Conservation (phyloP, 2,113 vertebrate species). For the Toxostoma redivivum region DNA sequence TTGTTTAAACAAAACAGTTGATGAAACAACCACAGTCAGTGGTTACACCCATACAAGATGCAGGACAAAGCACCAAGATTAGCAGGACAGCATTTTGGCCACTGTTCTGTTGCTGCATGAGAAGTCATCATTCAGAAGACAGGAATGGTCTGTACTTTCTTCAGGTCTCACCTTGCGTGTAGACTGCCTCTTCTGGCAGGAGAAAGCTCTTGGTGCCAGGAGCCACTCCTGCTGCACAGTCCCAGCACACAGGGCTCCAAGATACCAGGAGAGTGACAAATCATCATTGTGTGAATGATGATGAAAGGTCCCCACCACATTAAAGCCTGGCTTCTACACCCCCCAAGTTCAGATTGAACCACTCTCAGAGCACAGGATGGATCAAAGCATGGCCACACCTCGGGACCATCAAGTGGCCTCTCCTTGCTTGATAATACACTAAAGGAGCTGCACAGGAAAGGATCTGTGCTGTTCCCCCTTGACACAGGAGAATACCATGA, state of each 20-base stretch:
- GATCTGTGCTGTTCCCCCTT: not conserved
- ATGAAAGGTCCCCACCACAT: not conserved
- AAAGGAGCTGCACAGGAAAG: not conserved
- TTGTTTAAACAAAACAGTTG: not conserved
- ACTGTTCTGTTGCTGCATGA: fast-evolving
- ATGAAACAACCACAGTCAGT: not conserved
- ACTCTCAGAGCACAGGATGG: not conserved
- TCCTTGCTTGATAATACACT: not conserved
- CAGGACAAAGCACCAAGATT: not conserved
- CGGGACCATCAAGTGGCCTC: not conserved
- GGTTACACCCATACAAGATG: not conserved
- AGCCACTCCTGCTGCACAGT: not conserved
- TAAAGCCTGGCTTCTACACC: not conserved
- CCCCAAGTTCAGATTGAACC: fast-evolving
- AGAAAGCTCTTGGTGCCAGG: not conserved
- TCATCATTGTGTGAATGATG: fast-evolving
- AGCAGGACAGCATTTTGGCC: not conserved
- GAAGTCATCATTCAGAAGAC: not conserved
- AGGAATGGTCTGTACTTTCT: not conserved
- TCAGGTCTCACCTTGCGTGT: not conserved
- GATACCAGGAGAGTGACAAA: not conserved
- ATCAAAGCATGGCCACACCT: fast-evolving
- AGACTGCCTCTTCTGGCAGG: not conserved
- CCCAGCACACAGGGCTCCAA: not conserved
- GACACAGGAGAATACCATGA: not conserved